These are phyloP conservation scores for Aphaenogaster floridana DNA, from an alignment of 1,140 invertebrate species.

Conservation along the genomic window DNA sequence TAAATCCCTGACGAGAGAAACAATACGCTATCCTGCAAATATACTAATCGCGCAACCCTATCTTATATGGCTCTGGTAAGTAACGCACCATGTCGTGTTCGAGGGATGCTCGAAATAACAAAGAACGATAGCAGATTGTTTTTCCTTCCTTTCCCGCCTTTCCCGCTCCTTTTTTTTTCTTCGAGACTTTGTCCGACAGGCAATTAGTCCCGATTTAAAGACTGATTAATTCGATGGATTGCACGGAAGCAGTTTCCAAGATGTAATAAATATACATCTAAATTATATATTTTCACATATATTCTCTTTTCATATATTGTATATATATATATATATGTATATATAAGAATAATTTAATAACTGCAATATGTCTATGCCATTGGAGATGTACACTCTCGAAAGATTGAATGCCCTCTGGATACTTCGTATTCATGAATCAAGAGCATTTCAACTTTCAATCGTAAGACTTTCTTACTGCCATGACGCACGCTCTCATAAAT, in stretches of 20 bases:
- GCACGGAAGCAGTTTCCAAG: not conserved
- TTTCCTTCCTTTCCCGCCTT: not conserved
- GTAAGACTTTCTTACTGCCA: not conserved
- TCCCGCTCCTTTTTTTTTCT: not conserved
- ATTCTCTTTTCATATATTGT: too few species aligned
- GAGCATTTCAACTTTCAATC: not conserved
- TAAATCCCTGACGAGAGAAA: not conserved
- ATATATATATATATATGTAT: not conserved
- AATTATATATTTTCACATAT: not conserved
- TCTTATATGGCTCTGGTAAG: slow-evolving; percentile 7
- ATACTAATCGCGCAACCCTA: slow-evolving; percentile 8
- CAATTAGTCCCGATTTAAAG: slow-evolving; percentile 33
- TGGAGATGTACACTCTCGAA: not conserved
- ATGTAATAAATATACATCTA: slow-evolving; percentile 10
- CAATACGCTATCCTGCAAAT: slow-evolving; percentile 20
- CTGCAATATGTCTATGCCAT: not conserved
- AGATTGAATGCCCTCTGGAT: not conserved
- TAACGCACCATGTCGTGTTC: slow-evolving; percentile 29
- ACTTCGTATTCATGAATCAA: slow-evolving; percentile 5
- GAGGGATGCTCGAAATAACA: not conserved
- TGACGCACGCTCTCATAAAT: not conserved
- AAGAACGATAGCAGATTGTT: slow-evolving; percentile 21
- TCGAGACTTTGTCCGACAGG: not conserved
- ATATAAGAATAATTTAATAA: slow-evolving; percentile 11
- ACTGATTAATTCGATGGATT: not conserved